Percentiles rank a stretch among this genome's conserved stretches.
These are phyloP conservation scores for Cloeon dipterum DNA, from an alignment of 2,888 invertebrate genomes.

Conservation along the genomic window DNA sequence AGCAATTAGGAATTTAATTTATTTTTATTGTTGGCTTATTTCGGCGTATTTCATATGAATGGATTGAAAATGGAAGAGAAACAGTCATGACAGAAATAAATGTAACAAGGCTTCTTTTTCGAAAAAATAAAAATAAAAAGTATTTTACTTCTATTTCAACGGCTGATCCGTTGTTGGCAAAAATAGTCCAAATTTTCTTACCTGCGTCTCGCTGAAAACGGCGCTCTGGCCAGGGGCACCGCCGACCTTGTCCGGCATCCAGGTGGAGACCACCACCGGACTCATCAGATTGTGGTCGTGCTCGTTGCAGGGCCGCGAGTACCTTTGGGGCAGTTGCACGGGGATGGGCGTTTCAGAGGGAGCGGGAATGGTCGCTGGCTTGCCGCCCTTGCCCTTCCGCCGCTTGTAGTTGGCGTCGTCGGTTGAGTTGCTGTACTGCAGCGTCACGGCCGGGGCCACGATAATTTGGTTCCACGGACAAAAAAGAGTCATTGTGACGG, in stretches of 20 bases:
- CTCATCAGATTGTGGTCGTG: conserved; percentile 69
- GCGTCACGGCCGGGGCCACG: conserved; percentile 67
- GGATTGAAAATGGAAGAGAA: no score
- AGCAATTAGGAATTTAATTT: no score
- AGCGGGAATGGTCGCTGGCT: conserved; percentile 6
- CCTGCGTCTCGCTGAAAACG: conserved; percentile 80
- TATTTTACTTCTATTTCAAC: no score
- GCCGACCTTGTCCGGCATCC: conserved; percentile 75
- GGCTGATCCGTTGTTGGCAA: no score
- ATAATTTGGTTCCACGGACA: conserved; percentile 98
- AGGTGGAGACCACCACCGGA: conserved; percentile 71
- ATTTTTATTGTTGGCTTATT: no score
- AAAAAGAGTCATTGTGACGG: conserved; percentile 68
- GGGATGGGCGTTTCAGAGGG: conserved; percentile 4
- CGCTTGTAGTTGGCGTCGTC: no score
- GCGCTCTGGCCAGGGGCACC: conserved; percentile 59
- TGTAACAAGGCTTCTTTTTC: no score
- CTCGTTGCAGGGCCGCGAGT: conserved; percentile 48
- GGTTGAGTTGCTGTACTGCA: conserved; percentile 19
- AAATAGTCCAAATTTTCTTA: no score
- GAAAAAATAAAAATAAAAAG: no score
- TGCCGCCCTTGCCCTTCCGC: not conserved
- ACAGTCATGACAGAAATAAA: no score
- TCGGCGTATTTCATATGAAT: no score
- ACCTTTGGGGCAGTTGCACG: conserved; percentile 12